Evolutionary conservation across 2,113 vertebrate genomes (phyloP).

Genomic region (Leptobrachium leishanense): DNA sequence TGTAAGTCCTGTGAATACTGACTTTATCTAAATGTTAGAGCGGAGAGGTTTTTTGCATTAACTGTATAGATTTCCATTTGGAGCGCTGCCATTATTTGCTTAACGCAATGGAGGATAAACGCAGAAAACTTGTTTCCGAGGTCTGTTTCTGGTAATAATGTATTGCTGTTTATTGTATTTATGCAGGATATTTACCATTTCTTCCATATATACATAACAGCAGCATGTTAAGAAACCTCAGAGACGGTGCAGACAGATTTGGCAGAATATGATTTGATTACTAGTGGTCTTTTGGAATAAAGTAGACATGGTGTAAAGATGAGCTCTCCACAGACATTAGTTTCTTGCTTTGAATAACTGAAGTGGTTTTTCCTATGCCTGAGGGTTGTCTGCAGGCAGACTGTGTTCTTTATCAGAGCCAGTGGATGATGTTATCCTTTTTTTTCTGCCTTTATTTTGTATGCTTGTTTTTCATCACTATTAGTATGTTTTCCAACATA

Average conservation of each 20-base stretch:
- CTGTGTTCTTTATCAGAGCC: conserved; percentile 11
- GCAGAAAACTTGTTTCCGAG: background rate
- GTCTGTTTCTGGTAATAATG: background rate
- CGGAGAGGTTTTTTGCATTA: background rate
- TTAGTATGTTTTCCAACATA: too few species aligned
- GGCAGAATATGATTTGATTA: too few species aligned
- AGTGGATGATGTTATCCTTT: background rate
- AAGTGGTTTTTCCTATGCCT: conserved; percentile 21
- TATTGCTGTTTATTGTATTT: background rate
- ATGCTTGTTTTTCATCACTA: too few species aligned
- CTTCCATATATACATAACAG: background rate
- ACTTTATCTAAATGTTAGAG: background rate
- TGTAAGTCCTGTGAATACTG: background rate
- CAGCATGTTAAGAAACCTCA: background rate
- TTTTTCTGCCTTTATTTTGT: too few species aligned
- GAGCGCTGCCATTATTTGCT: background rate
- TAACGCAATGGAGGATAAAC: background rate
- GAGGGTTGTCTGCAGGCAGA: conserved; percentile 11
- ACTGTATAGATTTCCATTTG: background rate
- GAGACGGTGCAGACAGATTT: too few species aligned
- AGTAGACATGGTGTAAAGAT: background rate
- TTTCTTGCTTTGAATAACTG: conserved; percentile 4
- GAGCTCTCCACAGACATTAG: conserved; percentile 1
- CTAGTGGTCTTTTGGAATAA: background rate
- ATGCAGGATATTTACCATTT: background rate